Base-by-base conservation (phyloP, 1,140 invertebrate genomes). In the Octopus sinensis region DNA sequence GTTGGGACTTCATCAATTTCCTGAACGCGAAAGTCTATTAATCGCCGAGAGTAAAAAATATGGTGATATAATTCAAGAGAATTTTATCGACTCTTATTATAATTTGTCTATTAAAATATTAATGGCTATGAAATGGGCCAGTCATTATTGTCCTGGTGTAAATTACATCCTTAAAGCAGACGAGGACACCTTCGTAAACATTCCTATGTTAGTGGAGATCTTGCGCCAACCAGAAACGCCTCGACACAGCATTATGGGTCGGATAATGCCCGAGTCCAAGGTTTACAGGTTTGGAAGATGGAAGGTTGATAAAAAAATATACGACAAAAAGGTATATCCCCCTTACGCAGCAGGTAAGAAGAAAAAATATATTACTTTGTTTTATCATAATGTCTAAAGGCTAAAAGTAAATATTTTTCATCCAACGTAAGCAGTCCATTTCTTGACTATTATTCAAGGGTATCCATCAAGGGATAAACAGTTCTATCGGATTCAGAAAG, bases 171-270 rank as follows among this genome's bases (percentile, higher is more conserved):
- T 85, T 6, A 84, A 84, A 81, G 81, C 85, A 4, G 84, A 93
- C 83, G 92, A 93, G 79, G 92, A 93, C 82, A 92, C 91, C 78
- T 92, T 92, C 83, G 86, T 93, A 6, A 91, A 93, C 80, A 54
- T 87, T 9, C 86, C 86, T 0, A 84, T 85, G 76, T 79, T 89
- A 13, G 51, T 88, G 43, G 77, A 84, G 30, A 82, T 85, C 12
- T 75, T 89, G 52, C 56, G 79, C 10, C 51, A 83, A 53, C 75
- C 80, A 43, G 53, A 80, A 4, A 83, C 53, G 54, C 76, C 53
- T 43, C 83, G 77, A 17, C 84, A 71, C 54, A 81, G 77, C 68
- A 43, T 79, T 54, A 73, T 78, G 54, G 62, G 80, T 83, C 17
- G 81, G 85, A 43, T 86, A 85, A 77, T 79, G 43, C 30, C 83